Conservation (phyloP, 1,140 invertebrate genomes). For the Centruroides sculpturatus region DNA sequence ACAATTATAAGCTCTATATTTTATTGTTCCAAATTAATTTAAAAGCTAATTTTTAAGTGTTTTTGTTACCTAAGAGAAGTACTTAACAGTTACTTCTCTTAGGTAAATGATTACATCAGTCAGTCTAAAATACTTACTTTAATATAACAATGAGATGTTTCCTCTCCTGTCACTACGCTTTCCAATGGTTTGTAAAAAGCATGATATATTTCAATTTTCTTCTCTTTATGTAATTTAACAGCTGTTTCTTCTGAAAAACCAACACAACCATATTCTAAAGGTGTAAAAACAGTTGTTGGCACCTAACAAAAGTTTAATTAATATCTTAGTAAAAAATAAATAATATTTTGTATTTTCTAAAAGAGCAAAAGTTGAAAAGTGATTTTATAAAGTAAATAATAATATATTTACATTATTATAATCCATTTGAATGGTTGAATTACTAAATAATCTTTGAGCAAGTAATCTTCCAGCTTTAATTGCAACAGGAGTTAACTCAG, state of each 20-base stretch:
- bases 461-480: conserved; percentile 81
- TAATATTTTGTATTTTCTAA: no score
- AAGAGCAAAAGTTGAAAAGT: background rate
- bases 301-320: conserved; percentile 44
- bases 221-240: conserved; percentile 37
- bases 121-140: conserved; percentile 7
- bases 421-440: conserved; percentile 17
- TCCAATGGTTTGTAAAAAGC: conserved; percentile 19
- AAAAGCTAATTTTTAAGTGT: no score
- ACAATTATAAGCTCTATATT: no score
- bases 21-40: no score
- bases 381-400: background rate
- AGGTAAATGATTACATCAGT: background rate
- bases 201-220: conserved; percentile 33
- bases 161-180: conserved; percentile 10
- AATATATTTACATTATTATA: conserved; percentile 11
- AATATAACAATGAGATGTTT: conserved; percentile 16
- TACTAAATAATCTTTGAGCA: conserved; percentile 36
- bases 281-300: conserved; percentile 91
- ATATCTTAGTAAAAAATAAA: no score
- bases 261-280: conserved; percentile 85
- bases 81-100: no score
- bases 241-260: conserved; percentile 86
- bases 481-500: conserved; percentile 92
- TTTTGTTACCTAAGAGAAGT: no score